These are phyloP conservation scores for Petrolisthes cinctipes DNA, from an alignment of 2,888 invertebrate species.

Conservation along the genomic window DNA sequence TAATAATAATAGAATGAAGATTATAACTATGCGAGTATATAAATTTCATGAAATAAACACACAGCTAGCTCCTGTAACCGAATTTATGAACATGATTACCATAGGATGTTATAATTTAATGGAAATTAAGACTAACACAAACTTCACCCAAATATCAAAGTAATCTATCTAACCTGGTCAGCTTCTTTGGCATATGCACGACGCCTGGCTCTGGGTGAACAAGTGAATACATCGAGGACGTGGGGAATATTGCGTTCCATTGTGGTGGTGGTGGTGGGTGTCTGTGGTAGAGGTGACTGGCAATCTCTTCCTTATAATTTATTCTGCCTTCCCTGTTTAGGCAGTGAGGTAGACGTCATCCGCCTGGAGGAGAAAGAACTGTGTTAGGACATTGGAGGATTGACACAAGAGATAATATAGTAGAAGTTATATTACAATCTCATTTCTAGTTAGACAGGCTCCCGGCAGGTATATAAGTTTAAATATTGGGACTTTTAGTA, in stretches of 20 bases:
- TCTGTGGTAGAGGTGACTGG: background rate
- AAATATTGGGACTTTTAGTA: too few species aligned
- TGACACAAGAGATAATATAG: too few species aligned
- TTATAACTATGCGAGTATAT: background rate
- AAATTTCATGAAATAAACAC: background rate
- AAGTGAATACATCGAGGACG: conserved; percentile 61
- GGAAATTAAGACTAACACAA: background rate
- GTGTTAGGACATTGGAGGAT: too few species aligned
- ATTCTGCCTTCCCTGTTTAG: too few species aligned
- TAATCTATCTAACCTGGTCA: conserved; percentile 31
- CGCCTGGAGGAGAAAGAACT: background rate
- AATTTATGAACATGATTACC: background rate
- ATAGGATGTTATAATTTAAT: background rate
- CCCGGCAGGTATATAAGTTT: too few species aligned
- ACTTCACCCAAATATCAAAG: background rate
- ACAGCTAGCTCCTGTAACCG: background rate
- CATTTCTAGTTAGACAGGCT: too few species aligned
- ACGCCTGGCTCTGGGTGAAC: conserved; percentile 55
- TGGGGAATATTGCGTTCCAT: conserved; percentile 65
- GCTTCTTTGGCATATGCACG: conserved; percentile 37
- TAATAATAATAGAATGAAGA: too few species aligned
- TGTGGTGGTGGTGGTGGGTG: background rate
- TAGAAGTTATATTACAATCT: too few species aligned
- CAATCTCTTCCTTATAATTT: background rate
- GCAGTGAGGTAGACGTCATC: background rate